These are phyloP conservation scores for Telenomus remus DNA, from an alignment of 1,140 invertebrate species.

Conservation along the genomic window DNA sequence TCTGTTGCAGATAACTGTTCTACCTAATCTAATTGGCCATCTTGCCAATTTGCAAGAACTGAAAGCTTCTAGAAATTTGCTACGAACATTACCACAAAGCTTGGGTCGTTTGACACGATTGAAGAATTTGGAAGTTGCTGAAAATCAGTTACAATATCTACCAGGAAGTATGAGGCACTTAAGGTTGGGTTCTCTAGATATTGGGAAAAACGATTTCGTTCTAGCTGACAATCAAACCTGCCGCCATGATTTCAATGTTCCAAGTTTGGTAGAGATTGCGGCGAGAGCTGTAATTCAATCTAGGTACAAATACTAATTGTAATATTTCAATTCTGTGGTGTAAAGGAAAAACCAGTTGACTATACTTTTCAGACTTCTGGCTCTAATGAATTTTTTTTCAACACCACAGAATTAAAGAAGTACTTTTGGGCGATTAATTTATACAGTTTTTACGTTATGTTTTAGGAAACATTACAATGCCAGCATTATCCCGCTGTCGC, in stretches of 20 bases:
- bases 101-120: constrained; percentile 68
- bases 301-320: constrained; percentile 62
- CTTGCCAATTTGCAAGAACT: constrained; percentile 71
- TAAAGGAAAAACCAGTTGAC: too few species aligned
- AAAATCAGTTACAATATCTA: constrained; percentile 74
- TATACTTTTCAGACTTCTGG: too few species aligned
- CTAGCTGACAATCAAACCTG: constrained; percentile 23
- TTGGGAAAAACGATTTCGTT: constrained; percentile 77
- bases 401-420: too few species aligned
- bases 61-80: constrained; percentile 75
- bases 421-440: too few species aligned
- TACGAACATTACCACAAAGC: constrained; percentile 69
- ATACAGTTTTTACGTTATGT: constrained; percentile 7
- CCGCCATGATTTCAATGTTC: constrained; percentile 58
- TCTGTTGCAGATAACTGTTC: constrained; percentile 55
- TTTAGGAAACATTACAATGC: constrained; percentile 75
- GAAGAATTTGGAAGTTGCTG: constrained; percentile 74
- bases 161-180: too few species aligned
- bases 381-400: too few species aligned
- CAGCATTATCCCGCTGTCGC: constrained; percentile 77
- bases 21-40: constrained; percentile 80
- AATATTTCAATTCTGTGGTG: too few species aligned
- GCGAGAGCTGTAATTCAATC: constrained; percentile 62
- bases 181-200: constrained; percentile 75
- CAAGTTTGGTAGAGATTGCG: constrained; percentile 60